A percentile compares a stretch with the other conserved stretches of the same genome.
These are phyloP conservation scores for Myopa testacea DNA, from an alignment of 2,888 invertebrate species.

Conservation along the genomic window DNA sequence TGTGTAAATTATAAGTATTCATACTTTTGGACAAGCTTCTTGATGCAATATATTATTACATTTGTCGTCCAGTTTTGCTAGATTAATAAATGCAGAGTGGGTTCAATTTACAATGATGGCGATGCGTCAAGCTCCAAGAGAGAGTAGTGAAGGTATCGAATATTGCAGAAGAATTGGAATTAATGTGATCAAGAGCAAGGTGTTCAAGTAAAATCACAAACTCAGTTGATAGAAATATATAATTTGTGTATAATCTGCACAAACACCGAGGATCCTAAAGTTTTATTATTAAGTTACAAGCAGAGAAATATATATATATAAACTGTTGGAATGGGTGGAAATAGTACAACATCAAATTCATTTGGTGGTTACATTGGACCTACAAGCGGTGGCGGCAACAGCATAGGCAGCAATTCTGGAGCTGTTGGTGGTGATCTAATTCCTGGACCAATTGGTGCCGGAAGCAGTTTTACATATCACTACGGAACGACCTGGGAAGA, in stretches of 20 bases:
- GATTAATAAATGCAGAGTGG: too few relatives aligned
- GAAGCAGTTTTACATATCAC: conserved; percentile 69
- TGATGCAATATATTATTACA: too few relatives aligned
- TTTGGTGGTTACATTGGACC: conserved; percentile 65
- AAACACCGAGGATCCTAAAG: background rate
- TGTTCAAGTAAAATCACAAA: too few relatives aligned
- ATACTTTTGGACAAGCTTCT: too few relatives aligned
- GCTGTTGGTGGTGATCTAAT: conserved; percentile 54
- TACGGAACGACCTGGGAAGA: conserved; percentile 82
- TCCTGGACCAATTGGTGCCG: conserved; percentile 58
- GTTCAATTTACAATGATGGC: too few relatives aligned
- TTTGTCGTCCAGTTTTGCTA: too few relatives aligned
- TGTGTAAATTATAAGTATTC: too few relatives aligned
- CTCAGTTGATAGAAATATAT: background rate
- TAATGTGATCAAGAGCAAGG: too few relatives aligned
- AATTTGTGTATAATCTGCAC: background rate
- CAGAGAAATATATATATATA: conserved; percentile 7
- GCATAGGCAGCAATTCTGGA: conserved; percentile 50
- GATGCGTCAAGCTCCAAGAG: too few relatives aligned
- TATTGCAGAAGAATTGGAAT: too few relatives aligned
- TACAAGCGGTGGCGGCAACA: conserved; percentile 56
- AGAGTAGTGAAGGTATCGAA: too few relatives aligned
- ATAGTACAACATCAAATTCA: conserved; percentile 55
- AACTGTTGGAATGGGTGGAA: conserved; percentile 56
- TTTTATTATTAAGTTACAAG: background rate